Base-by-base conservation (phyloP, 37 sponge, comb jelly and placozoan species). In the Halichondria panicea region DNA sequence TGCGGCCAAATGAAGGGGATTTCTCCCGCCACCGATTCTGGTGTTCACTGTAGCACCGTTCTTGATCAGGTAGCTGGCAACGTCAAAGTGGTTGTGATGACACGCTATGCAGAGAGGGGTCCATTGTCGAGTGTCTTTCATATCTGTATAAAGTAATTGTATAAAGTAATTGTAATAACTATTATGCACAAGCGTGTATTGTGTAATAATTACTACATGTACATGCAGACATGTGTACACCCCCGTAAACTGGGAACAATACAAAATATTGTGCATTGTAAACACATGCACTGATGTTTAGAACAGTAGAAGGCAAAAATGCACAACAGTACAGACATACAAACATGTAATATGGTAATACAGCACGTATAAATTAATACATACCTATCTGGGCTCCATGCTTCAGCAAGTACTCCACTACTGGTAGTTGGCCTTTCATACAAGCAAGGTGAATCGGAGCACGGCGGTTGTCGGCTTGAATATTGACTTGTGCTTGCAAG, bases 391-490 rank as follows among this genome's bases (percentile, higher is more conserved):
- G 66, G 0, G 87, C 92, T 1, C 80, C 75, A 12, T 73, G 70
- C 4, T 68, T 32, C 1, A 82, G 57, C 19, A 91, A 88, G 75
- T 76, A 75, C 65, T 70, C 55, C 27, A 87, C 81, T 0, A 91
- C 76, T 25, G 53, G 34, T 27, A 28, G 55, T 62, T 91, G 72
- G 5, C 87, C 87, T 63, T 81, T 81, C 91, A 91, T 91, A 36
- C 91, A 91, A 3, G 91, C 84, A 9, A 88, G 74, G 64, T 88
- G 93, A 43, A 87, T 54, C 7, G 92, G 88, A 22, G 88, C 69
- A 15, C 88, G 40, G 32, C 53, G 70, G 72, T 87, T 87, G 66
- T 92, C 88, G 0, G 92, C 84, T 54, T 87, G 88, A 13, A 75
- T 68, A 44, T 87, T 87, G 4, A 87, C 56, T 1, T 72, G 70